These are phyloP conservation scores for Parascotia fuliginaria DNA, from an alignment of 2,888 invertebrate species.

Conservation along the genomic window DNA sequence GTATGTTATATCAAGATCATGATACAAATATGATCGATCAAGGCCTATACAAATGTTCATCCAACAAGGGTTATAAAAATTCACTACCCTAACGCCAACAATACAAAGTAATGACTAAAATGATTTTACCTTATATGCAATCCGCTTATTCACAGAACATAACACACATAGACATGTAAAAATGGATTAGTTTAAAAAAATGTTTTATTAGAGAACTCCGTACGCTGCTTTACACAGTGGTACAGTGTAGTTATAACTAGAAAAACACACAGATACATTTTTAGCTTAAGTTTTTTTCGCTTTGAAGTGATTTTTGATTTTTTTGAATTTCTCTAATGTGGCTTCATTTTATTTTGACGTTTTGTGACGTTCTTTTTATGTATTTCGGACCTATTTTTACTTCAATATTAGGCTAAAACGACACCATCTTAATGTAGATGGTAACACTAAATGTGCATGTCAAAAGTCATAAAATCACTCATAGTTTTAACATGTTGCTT, in stretches of 20 bases:
- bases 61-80: no score
- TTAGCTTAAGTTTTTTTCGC: slow-evolving; percentile 9
- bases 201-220: slow-evolving; percentile 16
- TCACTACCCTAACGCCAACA: no score
- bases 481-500: slow-evolving; percentile 22
- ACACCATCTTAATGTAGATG: not conserved
- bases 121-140: slow-evolving; percentile 31
- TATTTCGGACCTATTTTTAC: not conserved
- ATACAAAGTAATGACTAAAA: no score
- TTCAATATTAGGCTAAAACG: slow-evolving; percentile 8
- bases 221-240: slow-evolving; percentile 13
- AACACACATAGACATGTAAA: slow-evolving; percentile 8
- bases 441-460: slow-evolving; percentile 48
- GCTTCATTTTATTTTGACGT: slow-evolving; percentile 19
- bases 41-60: no score
- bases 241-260: slow-evolving; percentile 18
- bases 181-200: slow-evolving; percentile 13
- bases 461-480: slow-evolving; percentile 32
- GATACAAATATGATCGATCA: no score
- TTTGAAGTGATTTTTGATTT: slow-evolving; percentile 10
- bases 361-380: slow-evolving; percentile 19
- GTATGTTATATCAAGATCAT: no score
- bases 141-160: slow-evolving; percentile 21
- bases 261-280: slow-evolving; percentile 14
- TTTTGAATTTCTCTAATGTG: not conserved